Evolutionary conservation across 2,797 vertebrate genomes (phyloP), one percentile per base, ranked within the genome.

Genomic region (Microctenopoma stevenorrisi): DNA sequence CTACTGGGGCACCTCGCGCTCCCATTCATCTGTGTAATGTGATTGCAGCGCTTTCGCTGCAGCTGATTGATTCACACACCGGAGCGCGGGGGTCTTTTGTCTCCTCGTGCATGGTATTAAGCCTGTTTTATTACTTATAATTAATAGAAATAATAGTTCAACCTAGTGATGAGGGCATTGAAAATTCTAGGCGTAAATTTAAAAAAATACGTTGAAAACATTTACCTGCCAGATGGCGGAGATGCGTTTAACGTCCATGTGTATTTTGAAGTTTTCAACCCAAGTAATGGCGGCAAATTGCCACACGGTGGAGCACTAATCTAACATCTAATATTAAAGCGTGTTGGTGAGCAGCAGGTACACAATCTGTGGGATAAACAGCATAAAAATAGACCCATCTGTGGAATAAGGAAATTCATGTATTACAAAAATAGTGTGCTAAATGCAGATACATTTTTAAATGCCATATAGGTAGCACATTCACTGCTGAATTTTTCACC

Each of bases 251-350:
- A 10, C 3, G 40, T 42, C 11, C 0, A 33, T 2, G 37, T 2
- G 7, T 15, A 11, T 53, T 50, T 58, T 43, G 1, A 33, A 48
- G 22, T 8, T 38, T 3, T 15, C 1, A 42, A 4, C 28, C 13
- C 0, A 14, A 81, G 87, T 66, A 87, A 81, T 87, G 8, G 25
- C 38, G 4, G 0, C 0, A 16, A 1, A 7, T 0, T 0, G 9
- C 80, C 91, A 90, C 83, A 61, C n/a, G 85, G 77, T 82, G 89
- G 85, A 80, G 49, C 77, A 68, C 68, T 67, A 14, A 42, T 42
- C 40, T 14, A 42, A 42, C 40, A 12, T 42, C 40, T 42, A 22
- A 79, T 82, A 77, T 71, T 59, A 73, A 83, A 61, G 54, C 83
- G 30, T 26, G 42, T 47, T 35, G 43, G 13, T 47, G 22, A 50